Conservation (phyloP, 2,888 invertebrate genomes). For the Schizaphis graminum region DNA sequence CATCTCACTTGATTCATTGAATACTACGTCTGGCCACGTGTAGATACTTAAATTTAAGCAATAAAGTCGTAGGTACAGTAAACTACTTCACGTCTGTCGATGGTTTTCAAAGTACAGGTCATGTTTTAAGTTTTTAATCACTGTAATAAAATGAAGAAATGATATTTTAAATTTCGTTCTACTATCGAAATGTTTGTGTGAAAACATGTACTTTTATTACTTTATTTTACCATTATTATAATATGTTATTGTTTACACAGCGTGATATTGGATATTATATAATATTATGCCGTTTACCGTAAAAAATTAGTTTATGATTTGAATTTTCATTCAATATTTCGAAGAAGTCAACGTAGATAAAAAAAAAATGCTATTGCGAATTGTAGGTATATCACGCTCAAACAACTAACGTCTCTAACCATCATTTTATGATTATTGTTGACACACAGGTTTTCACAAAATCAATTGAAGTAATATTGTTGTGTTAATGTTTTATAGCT, state of each 20-base stretch:
- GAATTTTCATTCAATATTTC: background rate
- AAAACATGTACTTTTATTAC: background rate
- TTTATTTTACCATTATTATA: background rate
- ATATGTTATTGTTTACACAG: background rate
- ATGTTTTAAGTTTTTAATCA: background rate
- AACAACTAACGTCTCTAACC: background rate
- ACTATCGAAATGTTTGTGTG: background rate
- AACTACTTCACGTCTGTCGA: background rate
- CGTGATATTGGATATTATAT: background rate
- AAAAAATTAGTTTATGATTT: background rate
- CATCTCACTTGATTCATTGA: background rate
- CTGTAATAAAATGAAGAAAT: background rate
- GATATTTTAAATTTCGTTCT: background rate
- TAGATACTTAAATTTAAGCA: background rate
- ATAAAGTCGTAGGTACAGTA: background rate
- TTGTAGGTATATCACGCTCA: background rate
- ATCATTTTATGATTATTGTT: background rate
- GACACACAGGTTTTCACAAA: background rate
- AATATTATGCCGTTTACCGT: background rate
- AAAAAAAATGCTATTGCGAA: background rate
- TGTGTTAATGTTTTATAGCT: background rate
- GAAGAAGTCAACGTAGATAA: background rate
- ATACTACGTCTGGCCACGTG: background rate
- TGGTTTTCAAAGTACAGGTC: background rate
- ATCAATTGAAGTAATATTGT: background rate